Percentiles rank a stretch among this genome's conserved stretches.
These are phyloP conservation scores for Shargacucullia verbasci DNA, from an alignment of 2,888 invertebrate species.

Conservation along the genomic window DNA sequence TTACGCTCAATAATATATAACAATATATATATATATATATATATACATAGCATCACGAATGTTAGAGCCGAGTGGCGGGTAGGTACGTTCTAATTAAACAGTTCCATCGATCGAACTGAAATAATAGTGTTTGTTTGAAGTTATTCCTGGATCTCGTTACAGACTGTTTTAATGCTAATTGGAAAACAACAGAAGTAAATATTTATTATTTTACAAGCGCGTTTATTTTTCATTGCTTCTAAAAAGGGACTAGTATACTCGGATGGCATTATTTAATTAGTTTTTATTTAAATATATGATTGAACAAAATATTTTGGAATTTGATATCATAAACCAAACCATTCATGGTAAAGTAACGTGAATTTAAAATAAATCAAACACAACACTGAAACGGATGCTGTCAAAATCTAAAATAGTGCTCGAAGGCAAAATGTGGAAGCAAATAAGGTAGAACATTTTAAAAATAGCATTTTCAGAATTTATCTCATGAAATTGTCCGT, in stretches of 20 bases:
- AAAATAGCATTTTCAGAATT: conserved; percentile 64
- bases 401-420: conserved; percentile 42
- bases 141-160: conserved; percentile 17
- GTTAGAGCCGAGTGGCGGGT: conserved; percentile 30
- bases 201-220: too few relatives aligned
- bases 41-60: too few relatives aligned
- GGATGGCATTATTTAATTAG: too few relatives aligned
- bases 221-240: too few relatives aligned
- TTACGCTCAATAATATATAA: too few relatives aligned
- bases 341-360: background rate
- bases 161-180: too few relatives aligned
- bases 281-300: too few relatives aligned
- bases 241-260: too few relatives aligned
- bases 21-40: too few relatives aligned
- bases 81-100: conserved; percentile 51
- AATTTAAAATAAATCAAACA: conserved; percentile 35
- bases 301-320: too few relatives aligned
- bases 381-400: conserved; percentile 20
- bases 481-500: conserved; percentile 65
- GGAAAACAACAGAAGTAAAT: too few relatives aligned
- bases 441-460: conserved; percentile 59
- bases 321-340: background rate
- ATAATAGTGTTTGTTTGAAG: conserved; percentile 27
- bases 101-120: conserved; percentile 26
- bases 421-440: conserved; percentile 28